Evolutionary conservation across 1,140 invertebrate genomes (phyloP), one percentile per base, ranked within the genome.

Genomic region (Ceratina japonica): DNA sequence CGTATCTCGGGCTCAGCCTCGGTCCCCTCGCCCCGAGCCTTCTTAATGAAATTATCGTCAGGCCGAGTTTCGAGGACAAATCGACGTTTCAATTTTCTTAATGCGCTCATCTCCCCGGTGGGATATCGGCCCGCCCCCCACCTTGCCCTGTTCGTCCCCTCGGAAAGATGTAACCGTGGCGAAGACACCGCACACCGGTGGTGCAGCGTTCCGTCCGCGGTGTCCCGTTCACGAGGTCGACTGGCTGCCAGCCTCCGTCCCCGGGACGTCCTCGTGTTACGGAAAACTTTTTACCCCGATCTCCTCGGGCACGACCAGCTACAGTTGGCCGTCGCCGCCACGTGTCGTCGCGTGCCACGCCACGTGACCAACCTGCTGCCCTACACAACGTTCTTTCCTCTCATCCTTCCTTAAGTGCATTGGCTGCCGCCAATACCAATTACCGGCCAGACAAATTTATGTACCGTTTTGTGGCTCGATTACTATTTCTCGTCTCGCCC

Each of bases 51-150:
- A 92, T 92, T 92, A 92, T 88, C 87, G 80, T 87, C 74, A 87
- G 87, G 81, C 80, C 78, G 85, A 88, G 84, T 91, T 87, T 84
- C 85, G 87, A 81, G 89, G 89, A 92, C 91, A 92, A 92, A 92
- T 92, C 91, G 91, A 92, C 91, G 90, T 92, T 92, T 92, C 91
- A 92, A 92, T 92, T 92, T 92, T 91, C 89, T 90, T 92, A 92
- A 92, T 92, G 91, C 91, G 83, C 83, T 87, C 84, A 77, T 85
- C 82, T 85, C 83, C 80, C 83, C 82, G 79, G 75, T 84, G 82
- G 82, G 85, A 79, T 81, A 80, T 85, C 22, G 75, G 75, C 59
- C 64, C 75, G 56, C 63, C 82, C 4, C 37, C 10, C 37, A n/a
- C n/a, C n/a, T n/a, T 10, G 37, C 10, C 82, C 70, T 37, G 16